A percentile compares a stretch with the other conserved stretches of the same genome.
phyloP scores from a whole-genome alignment of 2,888 invertebrate species.

The Pecten maximus region DNA sequence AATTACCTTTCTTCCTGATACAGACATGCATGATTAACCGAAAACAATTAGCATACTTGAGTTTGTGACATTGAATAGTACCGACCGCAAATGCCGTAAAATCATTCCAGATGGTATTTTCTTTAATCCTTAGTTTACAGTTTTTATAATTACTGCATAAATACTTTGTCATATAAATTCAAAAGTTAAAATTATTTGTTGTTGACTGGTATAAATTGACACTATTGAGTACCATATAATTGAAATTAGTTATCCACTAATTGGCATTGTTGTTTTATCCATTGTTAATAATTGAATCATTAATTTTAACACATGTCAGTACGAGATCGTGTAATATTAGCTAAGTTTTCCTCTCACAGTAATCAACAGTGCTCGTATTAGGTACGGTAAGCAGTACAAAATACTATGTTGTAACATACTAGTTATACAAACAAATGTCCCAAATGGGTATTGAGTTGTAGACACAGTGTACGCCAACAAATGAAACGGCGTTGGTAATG shows the following conservation, averaged over 20 bases:
- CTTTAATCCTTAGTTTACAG: neutral
- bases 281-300: neutral
- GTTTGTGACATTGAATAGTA: neutral
- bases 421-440: no score
- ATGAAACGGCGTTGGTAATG: no score
- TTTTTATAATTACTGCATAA: neutral
- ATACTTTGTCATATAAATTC: neutral
- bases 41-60: neutral
- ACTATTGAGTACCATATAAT: neutral
- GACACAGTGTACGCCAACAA: no score
- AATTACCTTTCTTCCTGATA: neutral
- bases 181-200: neutral
- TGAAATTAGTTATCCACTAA: neutral
- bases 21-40: neutral
- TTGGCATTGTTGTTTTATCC: neutral
- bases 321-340: no score
- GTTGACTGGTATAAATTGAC: neutral
- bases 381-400: no score
- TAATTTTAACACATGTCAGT: neutral
- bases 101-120: slow-evolving; percentile 4
- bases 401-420: no score
- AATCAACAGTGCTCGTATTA: no score
- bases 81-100: neutral
- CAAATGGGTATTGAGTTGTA: no score
- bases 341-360: no score